Base-by-base conservation (phyloP, 2,888 invertebrate species). In the Agriopis marginaria region DNA sequence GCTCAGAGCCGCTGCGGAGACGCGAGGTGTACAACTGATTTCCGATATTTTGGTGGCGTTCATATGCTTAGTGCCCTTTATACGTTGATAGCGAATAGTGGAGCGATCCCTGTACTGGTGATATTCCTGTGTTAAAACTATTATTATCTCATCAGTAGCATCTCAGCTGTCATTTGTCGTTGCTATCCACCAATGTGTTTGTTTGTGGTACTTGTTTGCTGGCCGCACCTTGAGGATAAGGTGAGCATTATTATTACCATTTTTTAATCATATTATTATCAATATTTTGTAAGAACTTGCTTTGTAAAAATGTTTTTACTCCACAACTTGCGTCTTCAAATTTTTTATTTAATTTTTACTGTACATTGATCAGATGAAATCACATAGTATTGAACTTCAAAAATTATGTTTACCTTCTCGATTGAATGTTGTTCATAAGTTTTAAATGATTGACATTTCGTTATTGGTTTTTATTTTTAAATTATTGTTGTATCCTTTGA, bases 61-160 rank as follows among this genome's bases (percentile, higher is more conserved):
- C 86, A 89, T 92, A 92, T 90, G 91, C 92, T 92, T 93, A 92
- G 90, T 93, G 91, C 90, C 92, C 92, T 89, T 87, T 90, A 83
- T 82, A 85, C 68, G 84, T 88, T 85, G 84, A 75, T 77, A 77
- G 75, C 70, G 66, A 70, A 74, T 75, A 75, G 70, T 56, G 67
- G 82, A 83, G 84, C 83, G 82, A 82, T 84, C 85, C 85, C 83
- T 83, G 81, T 87, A 82, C 84, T 83, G 86, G 89, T 90, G 89
- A 88, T 90, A 89, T 89, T 87, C 84, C 82, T 72, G 69, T 71
- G 71, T 75, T 75, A 42, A n/a, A 59, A 60, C 70, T 66, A 64
- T 74, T 66, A 68, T 61, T 54, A 73, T 68, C 65, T 66, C 60
- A 45, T 66, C 63, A 55, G 50, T 70, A 59, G 68, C 60, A 54